Percentiles rank a stretch among this genome's conserved stretches.
Conservation (phyloP, 2,113 vertebrate genomes). For the Ammodytes marinus region DNA sequence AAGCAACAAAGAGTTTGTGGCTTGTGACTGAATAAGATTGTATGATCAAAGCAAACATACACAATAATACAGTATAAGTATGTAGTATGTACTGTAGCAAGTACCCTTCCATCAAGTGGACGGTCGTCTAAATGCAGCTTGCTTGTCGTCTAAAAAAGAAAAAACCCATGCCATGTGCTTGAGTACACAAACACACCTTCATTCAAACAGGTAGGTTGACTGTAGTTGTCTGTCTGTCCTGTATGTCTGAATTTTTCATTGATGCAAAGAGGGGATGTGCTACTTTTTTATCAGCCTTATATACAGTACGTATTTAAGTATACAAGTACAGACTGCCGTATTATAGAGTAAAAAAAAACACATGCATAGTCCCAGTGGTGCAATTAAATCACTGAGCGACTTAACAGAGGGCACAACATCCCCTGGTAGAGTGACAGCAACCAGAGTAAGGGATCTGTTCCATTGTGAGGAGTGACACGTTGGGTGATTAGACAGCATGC, state of each 20-base stretch:
- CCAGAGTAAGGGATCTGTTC: conserved; percentile 53
- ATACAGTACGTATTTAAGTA: background rate
- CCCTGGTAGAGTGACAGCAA: conserved; percentile 58
- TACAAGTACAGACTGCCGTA: background rate
- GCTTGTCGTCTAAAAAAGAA: conserved; percentile 33
- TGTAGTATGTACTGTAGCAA: background rate
- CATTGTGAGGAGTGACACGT: conserved; percentile 65
- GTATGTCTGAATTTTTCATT: background rate
- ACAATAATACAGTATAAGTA: background rate
- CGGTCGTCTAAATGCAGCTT: conserved; percentile 25
- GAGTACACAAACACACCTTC: background rate
- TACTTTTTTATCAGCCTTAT: background rate
- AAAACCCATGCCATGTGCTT: background rate
- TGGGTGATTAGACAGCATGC: conserved; percentile 74
- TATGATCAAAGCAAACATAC: background rate
- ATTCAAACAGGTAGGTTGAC: background rate
- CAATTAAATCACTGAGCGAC: conserved; percentile 51
- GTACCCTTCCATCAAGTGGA: too few relatives aligned
- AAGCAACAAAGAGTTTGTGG: background rate
- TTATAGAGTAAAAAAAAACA: background rate
- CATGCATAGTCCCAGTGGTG: background rate
- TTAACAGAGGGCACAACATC: conserved; percentile 19
- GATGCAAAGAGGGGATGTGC: background rate
- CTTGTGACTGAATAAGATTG: background rate
- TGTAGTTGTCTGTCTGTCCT: background rate